phyloP scores from a whole-genome alignment of 2,888 invertebrate genomes.

The Hirtodrosophila trivittata region DNA sequence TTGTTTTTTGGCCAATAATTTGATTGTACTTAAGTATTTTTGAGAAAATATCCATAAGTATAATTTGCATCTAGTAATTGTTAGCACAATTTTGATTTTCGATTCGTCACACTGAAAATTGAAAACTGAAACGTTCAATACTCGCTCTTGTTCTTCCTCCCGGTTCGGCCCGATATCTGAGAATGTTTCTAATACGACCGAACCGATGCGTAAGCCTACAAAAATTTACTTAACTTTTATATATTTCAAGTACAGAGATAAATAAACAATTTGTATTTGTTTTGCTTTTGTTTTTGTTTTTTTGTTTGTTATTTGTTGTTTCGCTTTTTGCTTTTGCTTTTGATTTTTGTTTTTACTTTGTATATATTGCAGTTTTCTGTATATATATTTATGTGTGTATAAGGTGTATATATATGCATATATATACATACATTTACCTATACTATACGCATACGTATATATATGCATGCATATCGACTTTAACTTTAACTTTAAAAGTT shows the following conservation, averaged over 20 bases:
- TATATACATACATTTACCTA: slow-evolving; percentile 18
- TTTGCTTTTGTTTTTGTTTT: slow-evolving; percentile 10
- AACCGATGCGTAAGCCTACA: neutral
- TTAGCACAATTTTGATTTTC: slow-evolving; percentile 63
- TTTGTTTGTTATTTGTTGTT: slow-evolving; percentile 26
- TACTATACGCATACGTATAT: slow-evolving; percentile 17
- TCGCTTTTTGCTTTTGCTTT: slow-evolving; percentile 35
- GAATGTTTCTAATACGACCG: too few relatives aligned
- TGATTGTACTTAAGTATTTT: slow-evolving; percentile 48
- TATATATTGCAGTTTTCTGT: slow-evolving; percentile 69
- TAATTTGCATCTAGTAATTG: slow-evolving; percentile 63
- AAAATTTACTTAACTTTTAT: neutral
- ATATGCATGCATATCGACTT: slow-evolving; percentile 57
- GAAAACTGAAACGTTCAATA: slow-evolving; percentile 47
- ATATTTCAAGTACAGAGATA: neutral
- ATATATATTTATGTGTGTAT: slow-evolving; percentile 26
- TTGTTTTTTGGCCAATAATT: slow-evolving; percentile 69
- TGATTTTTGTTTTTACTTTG: slow-evolving; percentile 69
- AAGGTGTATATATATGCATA: slow-evolving; percentile 13
- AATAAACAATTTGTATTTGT: neutral
- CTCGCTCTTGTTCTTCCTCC: slow-evolving; percentile 7
- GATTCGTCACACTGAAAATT: slow-evolving; percentile 23
- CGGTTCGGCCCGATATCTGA: neutral
- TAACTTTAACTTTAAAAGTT: slow-evolving; percentile 71
- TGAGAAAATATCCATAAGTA: slow-evolving; percentile 72